These are phyloP conservation scores for Stenopsyche tienmushanensis DNA, from an alignment of 1,140 invertebrate species.

Conservation along the genomic window DNA sequence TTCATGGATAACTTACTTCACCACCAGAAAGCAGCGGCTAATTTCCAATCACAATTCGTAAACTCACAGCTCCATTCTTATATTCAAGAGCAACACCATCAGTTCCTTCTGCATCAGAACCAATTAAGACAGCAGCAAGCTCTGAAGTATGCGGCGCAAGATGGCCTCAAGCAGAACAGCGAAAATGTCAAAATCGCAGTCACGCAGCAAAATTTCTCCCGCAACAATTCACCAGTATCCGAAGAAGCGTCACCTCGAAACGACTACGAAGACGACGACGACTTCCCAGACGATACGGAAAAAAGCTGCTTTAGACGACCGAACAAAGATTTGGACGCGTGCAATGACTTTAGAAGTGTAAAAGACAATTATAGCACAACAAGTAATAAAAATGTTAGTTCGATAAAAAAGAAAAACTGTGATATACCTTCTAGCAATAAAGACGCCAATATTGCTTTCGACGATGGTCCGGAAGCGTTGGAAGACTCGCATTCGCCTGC, in stretches of 20 bases:
- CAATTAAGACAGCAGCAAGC: conserved; percentile 48
- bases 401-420: background rate
- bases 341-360: background rate
- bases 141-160: conserved; percentile 30
- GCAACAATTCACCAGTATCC: conserved; percentile 27
- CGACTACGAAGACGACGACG: conserved; percentile 38
- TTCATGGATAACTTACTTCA: conserved; percentile 54
- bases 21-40: conserved; percentile 49
- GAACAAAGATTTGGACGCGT: conserved; percentile 10
- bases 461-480: conserved; percentile 1
- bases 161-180: conserved; percentile 17
- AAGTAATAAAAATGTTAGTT: background rate
- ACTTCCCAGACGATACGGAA: conserved; percentile 21
- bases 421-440: background rate
- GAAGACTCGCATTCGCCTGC: conserved; percentile 36
- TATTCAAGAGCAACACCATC: conserved; percentile 45
- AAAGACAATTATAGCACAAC: background rate
- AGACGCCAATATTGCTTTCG: background rate
- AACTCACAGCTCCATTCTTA: conserved; percentile 53
- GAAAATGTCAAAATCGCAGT: background rate
- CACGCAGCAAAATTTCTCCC: conserved; percentile 21
- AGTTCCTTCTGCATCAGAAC: conserved; percentile 43
- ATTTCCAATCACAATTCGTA: conserved; percentile 54
- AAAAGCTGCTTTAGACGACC: conserved; percentile 10
- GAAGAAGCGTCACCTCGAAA: conserved; percentile 33